phyloP scores from a whole-genome alignment of 1,140 invertebrate genomes.

The Pogonognathellus flavescens region DNA sequence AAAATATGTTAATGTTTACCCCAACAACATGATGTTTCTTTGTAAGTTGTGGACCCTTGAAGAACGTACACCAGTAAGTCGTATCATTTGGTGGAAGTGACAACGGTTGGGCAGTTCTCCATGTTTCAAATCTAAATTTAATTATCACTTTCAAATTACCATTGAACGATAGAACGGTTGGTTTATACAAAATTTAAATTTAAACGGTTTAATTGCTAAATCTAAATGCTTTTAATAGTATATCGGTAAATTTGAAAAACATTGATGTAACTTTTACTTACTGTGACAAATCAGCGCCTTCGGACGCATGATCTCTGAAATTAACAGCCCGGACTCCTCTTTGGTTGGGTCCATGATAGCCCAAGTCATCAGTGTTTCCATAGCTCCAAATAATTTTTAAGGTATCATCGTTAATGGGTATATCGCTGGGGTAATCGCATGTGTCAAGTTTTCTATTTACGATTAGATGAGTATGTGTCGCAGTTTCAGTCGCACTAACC shows the following conservation, averaged over 20 bases:
- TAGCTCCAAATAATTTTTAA: too few relatives aligned
- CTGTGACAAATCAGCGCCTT: background rate
- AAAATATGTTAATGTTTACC: background rate
- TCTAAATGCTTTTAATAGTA: too few relatives aligned
- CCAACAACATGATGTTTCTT: slow-evolving; percentile 29
- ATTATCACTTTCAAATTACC: too few relatives aligned
- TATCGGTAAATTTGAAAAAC: background rate
- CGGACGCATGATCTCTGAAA: background rate
- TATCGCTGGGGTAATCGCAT: too few relatives aligned
- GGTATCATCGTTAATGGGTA: too few relatives aligned
- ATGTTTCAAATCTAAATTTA: background rate
- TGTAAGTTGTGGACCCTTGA: background rate
- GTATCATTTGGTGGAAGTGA: background rate
- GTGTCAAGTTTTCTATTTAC: too few relatives aligned
- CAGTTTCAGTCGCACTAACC: too few relatives aligned
- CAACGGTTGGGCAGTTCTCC: background rate
- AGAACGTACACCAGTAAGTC: slow-evolving; percentile 28
- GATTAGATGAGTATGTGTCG: too few relatives aligned
- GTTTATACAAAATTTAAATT: too few relatives aligned
- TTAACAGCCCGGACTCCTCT: slow-evolving; percentile 23
- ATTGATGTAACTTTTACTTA: background rate
- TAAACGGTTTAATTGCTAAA: too few relatives aligned
- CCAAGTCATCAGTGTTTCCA: too few relatives aligned
- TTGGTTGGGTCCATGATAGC: slow-evolving; percentile 43
- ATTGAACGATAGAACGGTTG: too few relatives aligned